Evolutionary conservation across 2,113 vertebrate species (phyloP).

Genomic region (Oryzias javanicus): DNA sequence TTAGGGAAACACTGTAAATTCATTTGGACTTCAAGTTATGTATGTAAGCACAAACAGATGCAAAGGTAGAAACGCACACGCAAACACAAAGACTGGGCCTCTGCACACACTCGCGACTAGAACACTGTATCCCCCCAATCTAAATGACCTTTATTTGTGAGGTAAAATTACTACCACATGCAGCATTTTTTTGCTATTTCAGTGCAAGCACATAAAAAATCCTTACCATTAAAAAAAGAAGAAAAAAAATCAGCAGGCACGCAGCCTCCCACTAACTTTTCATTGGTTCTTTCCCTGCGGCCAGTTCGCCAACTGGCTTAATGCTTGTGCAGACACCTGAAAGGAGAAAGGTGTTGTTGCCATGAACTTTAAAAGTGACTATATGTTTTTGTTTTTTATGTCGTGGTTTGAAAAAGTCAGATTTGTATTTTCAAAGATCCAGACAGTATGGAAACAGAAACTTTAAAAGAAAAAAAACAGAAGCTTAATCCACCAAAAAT

Average conservation of each 20-base stretch:
- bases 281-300: conserved; percentile 39
- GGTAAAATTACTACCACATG: conserved; percentile 74
- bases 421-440: conserved; percentile 33
- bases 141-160: conserved; percentile 66
- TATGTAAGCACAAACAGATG: conserved; percentile 9
- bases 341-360: conserved; percentile 46
- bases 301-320: conserved; percentile 23
- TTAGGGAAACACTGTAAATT: conserved; percentile 66
- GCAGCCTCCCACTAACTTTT: conserved; percentile 49
- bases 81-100: neutral
- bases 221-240: conserved; percentile 43
- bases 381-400: conserved; percentile 9
- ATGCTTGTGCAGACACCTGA: conserved; percentile 41
- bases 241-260: conserved; percentile 43
- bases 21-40: conserved; percentile 52
- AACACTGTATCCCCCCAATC: conserved; percentile 10
- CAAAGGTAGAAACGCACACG: neutral
- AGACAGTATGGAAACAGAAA: neutral
- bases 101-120: conserved; percentile 5
- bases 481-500: too few species aligned
- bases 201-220: conserved; percentile 68
- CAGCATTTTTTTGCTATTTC: conserved; percentile 58
- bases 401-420: conserved; percentile 3
- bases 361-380: conserved; percentile 29
- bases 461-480: too few species aligned